Evolutionary conservation across 2,888 invertebrate genomes (phyloP), one percentile per base, ranked within the genome.

Genomic region (Diadegma fenestrale): DNA sequence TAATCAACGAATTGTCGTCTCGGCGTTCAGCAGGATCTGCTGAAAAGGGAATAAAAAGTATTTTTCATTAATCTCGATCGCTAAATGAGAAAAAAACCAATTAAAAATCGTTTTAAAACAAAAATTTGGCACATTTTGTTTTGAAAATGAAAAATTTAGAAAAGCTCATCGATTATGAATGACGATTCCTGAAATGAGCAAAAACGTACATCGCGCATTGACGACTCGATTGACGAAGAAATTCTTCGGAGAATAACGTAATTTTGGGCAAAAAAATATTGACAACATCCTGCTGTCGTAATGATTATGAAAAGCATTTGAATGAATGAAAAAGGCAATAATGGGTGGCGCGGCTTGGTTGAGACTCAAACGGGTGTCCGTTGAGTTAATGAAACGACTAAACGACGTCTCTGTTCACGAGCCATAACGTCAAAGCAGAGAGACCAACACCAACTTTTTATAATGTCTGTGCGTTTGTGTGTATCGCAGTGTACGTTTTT

Each of bases 381-480:
- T 85, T 79, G 82, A 79, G 81, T 76, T 85, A 85, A 85, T 82
- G 85, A 85, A 82, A 82, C 82, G 76, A 80, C 82, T 85, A 82
- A 85, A 85, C 78, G 85, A 76, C 82, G 75, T 78, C 84, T 81
- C 78, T 78, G 78, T 76, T 80, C 82, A 63, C 71, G 45, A 80
- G 17, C 54, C 66, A 43, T 61, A 64, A 64, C 77, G 78, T 78
- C 69, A 69, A 68, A 81, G 37, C 37, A 37, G 81, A 37, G 81
- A 33, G 30, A 48, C 66, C 76, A 80, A 80, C 66, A 45, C 76
- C 76, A 66, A 71, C 82, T 48, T 76, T 71, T 71, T 66, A 63
- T 75, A 58, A 79, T 66, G 75, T 12, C 30, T 19, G 12, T 45
- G 19, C 22, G n/a, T 26, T 2, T 58, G 22, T n/a, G 76, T 63